Percentiles rank a stretch among this genome's conserved stretches.
These are phyloP conservation scores for Leucophora obtusa DNA, from an alignment of 2,888 invertebrate species.

Conservation along the genomic window DNA sequence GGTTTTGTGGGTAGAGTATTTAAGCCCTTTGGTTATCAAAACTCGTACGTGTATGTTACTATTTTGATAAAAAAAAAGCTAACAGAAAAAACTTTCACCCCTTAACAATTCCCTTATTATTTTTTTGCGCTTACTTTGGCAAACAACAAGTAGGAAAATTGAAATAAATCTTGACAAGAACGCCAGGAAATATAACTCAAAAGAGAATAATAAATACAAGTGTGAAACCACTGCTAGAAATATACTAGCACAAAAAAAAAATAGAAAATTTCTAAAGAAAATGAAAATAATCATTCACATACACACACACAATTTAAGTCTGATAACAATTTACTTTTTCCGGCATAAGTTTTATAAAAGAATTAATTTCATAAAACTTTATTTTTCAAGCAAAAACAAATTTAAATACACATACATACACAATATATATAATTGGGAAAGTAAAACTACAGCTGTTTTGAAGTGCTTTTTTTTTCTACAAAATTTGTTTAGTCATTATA, in stretches of 20 bases:
- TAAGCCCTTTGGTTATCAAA: slow-evolving; percentile 53
- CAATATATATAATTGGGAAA: neutral
- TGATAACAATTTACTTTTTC: slow-evolving; percentile 58
- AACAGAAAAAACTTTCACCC: slow-evolving; percentile 17
- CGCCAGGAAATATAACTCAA: slow-evolving; percentile 63
- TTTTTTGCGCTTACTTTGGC: slow-evolving; percentile 21
- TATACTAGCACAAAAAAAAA: slow-evolving; percentile 21
- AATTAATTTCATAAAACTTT: slow-evolving; percentile 35
- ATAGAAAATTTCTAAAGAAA: slow-evolving; percentile 1
- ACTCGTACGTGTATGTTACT: slow-evolving; percentile 50
- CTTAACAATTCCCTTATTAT: too few species aligned
- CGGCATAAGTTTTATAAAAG: slow-evolving; percentile 28
- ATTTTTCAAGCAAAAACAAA: slow-evolving; percentile 5
- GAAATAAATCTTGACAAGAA: slow-evolving; percentile 63
- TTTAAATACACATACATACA: too few species aligned
- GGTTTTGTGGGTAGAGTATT: neutral
- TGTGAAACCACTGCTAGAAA: slow-evolving; percentile 58
- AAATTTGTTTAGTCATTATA: neutral
- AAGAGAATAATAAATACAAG: slow-evolving; percentile 61
- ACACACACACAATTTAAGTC: slow-evolving; percentile 4
- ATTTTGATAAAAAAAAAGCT: slow-evolving; percentile 47
- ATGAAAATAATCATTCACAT: slow-evolving; percentile 22
- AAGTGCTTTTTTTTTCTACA: neutral
- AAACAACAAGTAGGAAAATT: slow-evolving; percentile 61
- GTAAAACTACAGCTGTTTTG: neutral